These are phyloP conservation scores for Diachrysia chrysitis DNA, from an alignment of 2,888 invertebrate genomes.

Conservation along the genomic window DNA sequence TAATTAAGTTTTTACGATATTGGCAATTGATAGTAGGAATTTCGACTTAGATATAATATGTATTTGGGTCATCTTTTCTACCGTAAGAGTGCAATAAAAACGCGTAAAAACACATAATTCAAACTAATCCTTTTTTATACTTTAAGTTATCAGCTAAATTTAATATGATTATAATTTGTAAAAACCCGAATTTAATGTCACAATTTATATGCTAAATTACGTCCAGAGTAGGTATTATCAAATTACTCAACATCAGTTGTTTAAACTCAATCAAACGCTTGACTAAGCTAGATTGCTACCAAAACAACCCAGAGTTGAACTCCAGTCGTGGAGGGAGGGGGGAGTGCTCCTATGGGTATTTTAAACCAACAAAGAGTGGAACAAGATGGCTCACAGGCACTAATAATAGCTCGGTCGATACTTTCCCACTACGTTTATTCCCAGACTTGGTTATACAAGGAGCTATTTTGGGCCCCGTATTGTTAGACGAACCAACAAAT, in stretches of 20 bases:
- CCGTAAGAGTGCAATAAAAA: not conserved
- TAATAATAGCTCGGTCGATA: slow-evolving; percentile 79
- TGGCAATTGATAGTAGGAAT: not conserved
- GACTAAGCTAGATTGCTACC: slow-evolving; percentile 51
- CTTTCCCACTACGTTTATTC: slow-evolving; percentile 79
- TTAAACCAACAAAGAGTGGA: slow-evolving; percentile 78
- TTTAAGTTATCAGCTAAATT: not conserved
- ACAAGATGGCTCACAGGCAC: slow-evolving; percentile 71
- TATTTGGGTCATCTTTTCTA: not conserved
- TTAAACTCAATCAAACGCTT: slow-evolving; percentile 54
- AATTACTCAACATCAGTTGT: slow-evolving; percentile 41
- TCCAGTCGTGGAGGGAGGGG: slow-evolving; percentile 63
- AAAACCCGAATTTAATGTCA: slow-evolving; percentile 7
- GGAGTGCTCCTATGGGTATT: slow-evolving; percentile 74
- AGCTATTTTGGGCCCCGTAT: slow-evolving; percentile 74
- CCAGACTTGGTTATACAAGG: slow-evolving; percentile 76
- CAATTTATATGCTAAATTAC: slow-evolving; percentile 35
- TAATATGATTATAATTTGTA: not conserved
- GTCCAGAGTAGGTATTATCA: slow-evolving; percentile 37
- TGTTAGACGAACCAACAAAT: slow-evolving; percentile 65
- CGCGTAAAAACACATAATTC: not conserved
- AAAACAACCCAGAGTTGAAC: slow-evolving; percentile 61
- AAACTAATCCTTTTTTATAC: not conserved
- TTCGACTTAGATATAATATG: not conserved
- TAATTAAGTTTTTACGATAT: not conserved